Percentiles rank a stretch among this genome's conserved stretches.
Conservation (phyloP, 2,888 invertebrate species). For the Dyspetes luteomarginatus region DNA sequence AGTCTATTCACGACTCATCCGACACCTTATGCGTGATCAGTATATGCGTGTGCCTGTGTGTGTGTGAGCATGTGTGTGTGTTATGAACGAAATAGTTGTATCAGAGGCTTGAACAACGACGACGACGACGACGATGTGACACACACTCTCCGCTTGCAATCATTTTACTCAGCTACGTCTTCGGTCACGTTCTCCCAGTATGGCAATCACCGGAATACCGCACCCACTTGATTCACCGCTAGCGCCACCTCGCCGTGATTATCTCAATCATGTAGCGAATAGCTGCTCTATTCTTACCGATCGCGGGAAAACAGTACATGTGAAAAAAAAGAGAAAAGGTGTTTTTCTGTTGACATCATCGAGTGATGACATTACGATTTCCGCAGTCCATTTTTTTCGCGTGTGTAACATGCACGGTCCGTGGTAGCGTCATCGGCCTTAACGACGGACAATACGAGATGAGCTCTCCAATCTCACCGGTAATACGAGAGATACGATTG, state of each 20-base stretch:
- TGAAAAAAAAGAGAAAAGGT: background rate
- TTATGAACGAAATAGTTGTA: slow-evolving; percentile 74
- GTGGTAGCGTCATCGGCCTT: no score
- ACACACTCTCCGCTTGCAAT: slow-evolving; percentile 75
- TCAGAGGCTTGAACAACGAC: slow-evolving; percentile 57
- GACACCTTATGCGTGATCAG: no score
- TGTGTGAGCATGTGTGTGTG: slow-evolving; percentile 58
- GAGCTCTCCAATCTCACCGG: background rate
- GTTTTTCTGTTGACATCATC: background rate
- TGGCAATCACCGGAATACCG: slow-evolving; percentile 75
- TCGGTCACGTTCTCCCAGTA: slow-evolving; percentile 79
- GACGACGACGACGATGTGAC: slow-evolving; percentile 75
- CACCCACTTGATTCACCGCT: slow-evolving; percentile 69
- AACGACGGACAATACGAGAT: background rate
- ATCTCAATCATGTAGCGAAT: background rate
- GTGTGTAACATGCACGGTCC: no score
- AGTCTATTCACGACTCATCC: slow-evolving; percentile 16
- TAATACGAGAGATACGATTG: background rate
- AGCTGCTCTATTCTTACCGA: background rate
- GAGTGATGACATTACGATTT: background rate
- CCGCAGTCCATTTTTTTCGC: no score
- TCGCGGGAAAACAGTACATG: background rate
- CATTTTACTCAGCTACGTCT: slow-evolving; percentile 77
- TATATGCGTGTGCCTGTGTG: no score
- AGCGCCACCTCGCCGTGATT: slow-evolving; percentile 58